phyloP scores from a whole-genome alignment of 2,888 invertebrate species.

The Phortica okadai region DNA sequence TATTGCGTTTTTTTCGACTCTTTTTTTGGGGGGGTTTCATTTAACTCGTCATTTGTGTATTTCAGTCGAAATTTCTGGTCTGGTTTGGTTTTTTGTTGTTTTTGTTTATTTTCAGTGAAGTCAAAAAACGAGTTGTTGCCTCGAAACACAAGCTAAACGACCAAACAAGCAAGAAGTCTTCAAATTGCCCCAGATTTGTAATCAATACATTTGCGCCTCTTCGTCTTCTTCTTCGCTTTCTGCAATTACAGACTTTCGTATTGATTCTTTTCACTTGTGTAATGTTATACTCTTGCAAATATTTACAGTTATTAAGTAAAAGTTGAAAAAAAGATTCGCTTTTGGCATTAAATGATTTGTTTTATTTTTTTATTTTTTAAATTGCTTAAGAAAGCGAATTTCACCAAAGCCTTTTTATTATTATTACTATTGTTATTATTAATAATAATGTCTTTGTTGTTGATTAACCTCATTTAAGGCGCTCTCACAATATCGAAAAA shows the following conservation, averaged over 20 bases:
- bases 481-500: not conserved
- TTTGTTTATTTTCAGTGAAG: not conserved
- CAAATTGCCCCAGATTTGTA: constrained; percentile 49
- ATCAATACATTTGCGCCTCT: constrained; percentile 37
- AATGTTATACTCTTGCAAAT: constrained; percentile 18
- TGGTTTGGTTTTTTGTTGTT: not conserved
- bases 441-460: too few relatives aligned
- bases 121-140: constrained; percentile 6
- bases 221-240: not conserved
- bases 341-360: not conserved
- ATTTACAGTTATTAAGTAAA: constrained; percentile 20
- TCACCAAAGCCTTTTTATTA: not conserved
- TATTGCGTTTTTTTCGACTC: not conserved
- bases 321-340: constrained; percentile 7
- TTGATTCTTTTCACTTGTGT: constrained; percentile 18
- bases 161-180: constrained; percentile 23
- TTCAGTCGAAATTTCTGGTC: not conserved
- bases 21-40: too few relatives aligned
- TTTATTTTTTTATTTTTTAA: not conserved
- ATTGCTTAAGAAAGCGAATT: constrained; percentile 24
- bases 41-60: not conserved
- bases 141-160: not conserved
- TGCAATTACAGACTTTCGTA: not conserved
- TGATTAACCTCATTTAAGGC: not conserved
- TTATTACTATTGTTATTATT: not conserved